phyloP scores from a whole-genome alignment of 2,797 vertebrate genomes.

The Phoebastria nigripes region DNA sequence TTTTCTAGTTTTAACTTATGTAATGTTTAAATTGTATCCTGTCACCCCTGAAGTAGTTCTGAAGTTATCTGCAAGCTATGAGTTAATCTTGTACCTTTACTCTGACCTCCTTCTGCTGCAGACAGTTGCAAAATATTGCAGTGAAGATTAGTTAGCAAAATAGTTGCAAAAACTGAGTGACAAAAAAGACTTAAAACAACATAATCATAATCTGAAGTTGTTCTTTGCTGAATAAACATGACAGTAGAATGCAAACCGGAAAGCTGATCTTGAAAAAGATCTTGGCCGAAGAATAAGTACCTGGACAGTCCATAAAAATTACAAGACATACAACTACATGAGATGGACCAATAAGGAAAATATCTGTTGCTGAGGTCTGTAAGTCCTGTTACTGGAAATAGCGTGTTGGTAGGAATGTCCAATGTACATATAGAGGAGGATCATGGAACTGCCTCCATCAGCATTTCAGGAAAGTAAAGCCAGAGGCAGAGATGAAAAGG shows the following conservation, averaged over 20 bases:
- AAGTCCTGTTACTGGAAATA: background rate
- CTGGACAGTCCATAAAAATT: background rate
- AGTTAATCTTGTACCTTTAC: background rate
- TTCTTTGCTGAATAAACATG: background rate
- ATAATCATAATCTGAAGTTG: background rate
- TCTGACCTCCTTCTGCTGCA: background rate
- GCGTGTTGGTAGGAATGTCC: background rate
- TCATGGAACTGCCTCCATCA: background rate
- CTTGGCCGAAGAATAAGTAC: background rate
- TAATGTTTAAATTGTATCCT: background rate
- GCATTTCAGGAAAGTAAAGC: background rate
- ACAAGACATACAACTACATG: background rate
- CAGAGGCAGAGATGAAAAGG: background rate
- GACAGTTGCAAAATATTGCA: background rate
- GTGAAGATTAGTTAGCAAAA: too few relatives aligned
- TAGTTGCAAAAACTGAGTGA: background rate
- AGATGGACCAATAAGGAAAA: background rate
- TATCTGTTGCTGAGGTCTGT: background rate
- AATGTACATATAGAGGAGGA: background rate
- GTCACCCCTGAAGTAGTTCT: background rate
- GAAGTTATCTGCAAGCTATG: background rate
- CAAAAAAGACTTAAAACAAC: background rate
- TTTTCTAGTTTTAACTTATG: background rate
- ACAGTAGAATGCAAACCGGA: background rate
- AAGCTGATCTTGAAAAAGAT: background rate